Evolutionary conservation across 37 sponge, comb jelly and placozoan species (phyloP), one percentile per base, ranked within the genome.

Genomic region (Crambe crambe): DNA sequence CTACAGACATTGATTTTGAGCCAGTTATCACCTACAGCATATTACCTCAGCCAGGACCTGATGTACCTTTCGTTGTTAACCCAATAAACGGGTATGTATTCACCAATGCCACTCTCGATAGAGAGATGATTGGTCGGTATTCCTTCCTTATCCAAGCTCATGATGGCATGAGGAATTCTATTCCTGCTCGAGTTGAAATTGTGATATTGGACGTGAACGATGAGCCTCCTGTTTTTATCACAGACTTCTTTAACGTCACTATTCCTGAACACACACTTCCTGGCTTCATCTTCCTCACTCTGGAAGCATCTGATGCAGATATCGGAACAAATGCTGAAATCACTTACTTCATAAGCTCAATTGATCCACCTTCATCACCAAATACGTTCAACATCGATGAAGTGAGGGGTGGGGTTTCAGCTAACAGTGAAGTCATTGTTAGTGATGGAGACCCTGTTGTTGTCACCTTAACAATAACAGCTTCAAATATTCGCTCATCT

Each of bases 401-500:
- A 1, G 39, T 37, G 12, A 70, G 30, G 18, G 85, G 85, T 29
- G 42, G 23, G 0, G 40, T 84, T 5, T 36, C 56, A 5, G 37
- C 80, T 20, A 80, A 34, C 37, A 31, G 32, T 15, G 58, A 70
- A n/a, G 37, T 80, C n/a, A 29, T 3, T 32, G 18, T 68, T 10
- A 44, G 21, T 20, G 38, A 1, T 0, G 40, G 23, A 2, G 68
- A 80, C 21, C 34, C 80, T 31, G 15, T 25, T 26, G 68, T 17
- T 20, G 71, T 88, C 63, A 72, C 23, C 37, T 67, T 89, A 4
- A 67, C 62, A 1, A 32, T 93, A 32, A 57, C 47, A 43, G 94
- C 90, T 32, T 82, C 75, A 20, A 85, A 93, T 57, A 75, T 74
- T 32, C 86, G 82, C 3, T 76, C 94, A 15, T 58, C 25, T 37